A percentile compares a stretch with the other conserved stretches of the same genome.
Evolutionary conservation across 1,140 invertebrate species (phyloP).

Genomic region (Whitmania pigra): DNA sequence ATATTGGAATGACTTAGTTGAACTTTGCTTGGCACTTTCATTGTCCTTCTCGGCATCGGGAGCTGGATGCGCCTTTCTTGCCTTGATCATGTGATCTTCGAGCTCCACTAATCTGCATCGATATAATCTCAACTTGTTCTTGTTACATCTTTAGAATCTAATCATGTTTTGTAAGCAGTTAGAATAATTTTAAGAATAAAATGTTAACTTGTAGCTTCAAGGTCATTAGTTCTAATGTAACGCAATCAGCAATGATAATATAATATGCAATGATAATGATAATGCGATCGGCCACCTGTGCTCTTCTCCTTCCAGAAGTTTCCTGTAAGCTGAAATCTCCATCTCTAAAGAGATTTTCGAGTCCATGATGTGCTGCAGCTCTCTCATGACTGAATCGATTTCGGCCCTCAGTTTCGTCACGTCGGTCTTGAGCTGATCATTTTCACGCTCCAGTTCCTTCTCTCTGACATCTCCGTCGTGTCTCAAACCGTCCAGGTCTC

Average conservation of each 20-base stretch:
- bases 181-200: no score
- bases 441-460: slow-evolving; percentile 24
- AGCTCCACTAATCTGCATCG: not conserved
- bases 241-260: not conserved
- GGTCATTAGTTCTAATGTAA: no score
- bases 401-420: slow-evolving; percentile 22
- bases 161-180: no score
- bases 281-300: slow-evolving; percentile 15
- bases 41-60: not conserved
- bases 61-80: not conserved
- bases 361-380: slow-evolving; percentile 25
- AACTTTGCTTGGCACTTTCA: not conserved
- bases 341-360: slow-evolving; percentile 25
- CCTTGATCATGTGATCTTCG: slow-evolving; percentile 4
- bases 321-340: slow-evolving; percentile 27
- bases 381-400: slow-evolving; percentile 25
- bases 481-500: slow-evolving; percentile 19
- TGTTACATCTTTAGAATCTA: no score
- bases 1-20: not conserved
- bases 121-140: no score
- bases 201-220: no score
- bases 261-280: not conserved
- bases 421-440: slow-evolving; percentile 20
- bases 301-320: slow-evolving; percentile 26
- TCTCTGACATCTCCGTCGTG: slow-evolving; percentile 22